Percentiles rank a stretch among this genome's conserved stretches.
These are phyloP conservation scores for Eueides isabella DNA, from an alignment of 1,140 invertebrate species.

Conservation along the genomic window DNA sequence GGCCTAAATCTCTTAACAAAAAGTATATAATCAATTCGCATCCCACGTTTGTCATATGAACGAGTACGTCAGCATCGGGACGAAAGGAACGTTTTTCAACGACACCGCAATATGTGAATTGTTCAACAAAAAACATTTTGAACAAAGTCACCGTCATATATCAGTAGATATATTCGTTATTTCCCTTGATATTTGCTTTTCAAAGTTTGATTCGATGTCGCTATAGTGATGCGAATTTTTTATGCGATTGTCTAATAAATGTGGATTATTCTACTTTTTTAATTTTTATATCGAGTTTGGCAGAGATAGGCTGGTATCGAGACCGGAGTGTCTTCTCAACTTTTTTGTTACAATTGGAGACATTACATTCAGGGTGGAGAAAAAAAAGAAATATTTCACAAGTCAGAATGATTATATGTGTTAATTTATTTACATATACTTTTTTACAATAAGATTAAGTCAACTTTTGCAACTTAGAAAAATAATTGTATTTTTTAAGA, in stretches of 20 bases:
- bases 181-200: constrained; percentile 3
- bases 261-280: not conserved
- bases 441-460: too few relatives aligned
- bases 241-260: not conserved
- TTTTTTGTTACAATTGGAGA: too few relatives aligned
- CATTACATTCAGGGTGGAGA: too few relatives aligned
- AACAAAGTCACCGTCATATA: not conserved
- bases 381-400: too few relatives aligned
- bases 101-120: not conserved
- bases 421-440: too few relatives aligned
- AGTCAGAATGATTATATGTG: too few relatives aligned
- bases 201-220: constrained; percentile 11
- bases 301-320: too few relatives aligned
- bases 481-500: too few relatives aligned
- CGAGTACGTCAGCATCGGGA: not conserved
- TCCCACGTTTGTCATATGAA: not conserved
- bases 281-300: not conserved
- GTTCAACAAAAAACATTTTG: not conserved
- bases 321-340: too few relatives aligned
- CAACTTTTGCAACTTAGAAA: too few relatives aligned
- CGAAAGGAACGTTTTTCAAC: not conserved
- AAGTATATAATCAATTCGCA: not conserved
- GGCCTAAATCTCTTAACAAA: not conserved
- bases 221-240: not conserved
- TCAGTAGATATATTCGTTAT: constrained; percentile 11